Conservation (phyloP, 64 coral and sea anemone species). For the Orbicella faveolata region DNA sequence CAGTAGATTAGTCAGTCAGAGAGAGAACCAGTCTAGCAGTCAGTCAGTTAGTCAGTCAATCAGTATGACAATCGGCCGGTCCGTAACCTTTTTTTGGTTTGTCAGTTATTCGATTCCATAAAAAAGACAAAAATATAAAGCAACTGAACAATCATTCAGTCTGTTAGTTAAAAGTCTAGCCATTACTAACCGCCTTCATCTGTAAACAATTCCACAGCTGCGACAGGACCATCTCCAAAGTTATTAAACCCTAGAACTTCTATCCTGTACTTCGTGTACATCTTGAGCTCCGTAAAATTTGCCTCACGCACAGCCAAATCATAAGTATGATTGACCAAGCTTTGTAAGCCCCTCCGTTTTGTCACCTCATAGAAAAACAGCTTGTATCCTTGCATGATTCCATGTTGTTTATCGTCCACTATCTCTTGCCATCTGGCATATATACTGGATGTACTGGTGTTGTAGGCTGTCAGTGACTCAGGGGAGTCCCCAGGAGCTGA, state of each 20-base stretch:
- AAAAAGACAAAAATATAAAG: neutral
- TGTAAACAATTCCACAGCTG: neutral
- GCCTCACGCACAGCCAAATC: neutral
- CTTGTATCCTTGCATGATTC: conserved; percentile 49
- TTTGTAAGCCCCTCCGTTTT: neutral
- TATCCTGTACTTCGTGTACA: conserved; percentile 31
- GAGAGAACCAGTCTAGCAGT: neutral
- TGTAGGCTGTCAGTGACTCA: conserved; percentile 10
- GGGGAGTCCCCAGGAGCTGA: conserved; percentile 32
- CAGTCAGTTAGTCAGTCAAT: neutral
- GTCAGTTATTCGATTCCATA: neutral
- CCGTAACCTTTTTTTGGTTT: neutral
- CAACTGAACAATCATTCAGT: neutral
- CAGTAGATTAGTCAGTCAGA: no score
- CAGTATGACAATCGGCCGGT: no score
- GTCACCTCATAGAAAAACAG: neutral
- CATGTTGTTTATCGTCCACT: neutral
- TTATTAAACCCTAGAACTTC: conserved; percentile 38
- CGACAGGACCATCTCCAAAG: conserved; percentile 24
- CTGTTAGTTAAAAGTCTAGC: neutral
- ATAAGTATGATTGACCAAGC: neutral
- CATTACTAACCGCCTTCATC: conserved; percentile 31
- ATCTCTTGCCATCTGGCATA: conserved; percentile 28
- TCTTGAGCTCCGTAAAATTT: conserved; percentile 25
- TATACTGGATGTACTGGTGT: conserved; percentile 22